Evolutionary conservation across 2,113 vertebrate species (phyloP).

Genomic region (Sebastes fasciatus): DNA sequence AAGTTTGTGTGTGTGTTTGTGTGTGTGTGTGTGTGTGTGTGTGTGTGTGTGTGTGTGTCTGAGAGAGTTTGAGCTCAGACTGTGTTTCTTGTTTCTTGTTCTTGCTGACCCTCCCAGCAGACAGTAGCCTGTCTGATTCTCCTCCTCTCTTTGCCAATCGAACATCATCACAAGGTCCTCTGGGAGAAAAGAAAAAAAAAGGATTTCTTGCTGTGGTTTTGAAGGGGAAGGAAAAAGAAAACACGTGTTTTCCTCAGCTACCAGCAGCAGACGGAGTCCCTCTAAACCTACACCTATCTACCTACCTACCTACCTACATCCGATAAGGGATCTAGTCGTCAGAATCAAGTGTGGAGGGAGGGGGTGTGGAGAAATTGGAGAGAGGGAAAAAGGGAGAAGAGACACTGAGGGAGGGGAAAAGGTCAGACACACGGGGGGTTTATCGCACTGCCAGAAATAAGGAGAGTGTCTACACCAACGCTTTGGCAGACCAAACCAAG

Average conservation of each 20-base stretch:
- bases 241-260: conserved; percentile 70
- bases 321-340: conserved; percentile 80
- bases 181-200: conserved; percentile 2
- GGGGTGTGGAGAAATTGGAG: conserved; percentile 72
- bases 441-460: conserved; percentile 74
- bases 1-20: neutral
- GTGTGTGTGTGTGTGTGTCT: neutral
- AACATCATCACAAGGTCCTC: conserved; percentile 35
- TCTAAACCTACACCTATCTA: conserved; percentile 66
- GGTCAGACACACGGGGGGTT: conserved; percentile 72
- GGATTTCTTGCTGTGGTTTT: conserved; percentile 53
- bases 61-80: neutral
- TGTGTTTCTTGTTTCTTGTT: conserved; percentile 10
- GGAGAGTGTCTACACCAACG: conserved; percentile 73
- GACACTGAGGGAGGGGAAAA: conserved; percentile 77
- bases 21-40: neutral
- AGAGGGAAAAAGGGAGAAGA: conserved; percentile 72
- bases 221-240: conserved; percentile 10
- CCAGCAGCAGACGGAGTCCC: conserved; percentile 77
- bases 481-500: conserved; percentile 67
- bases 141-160: conserved; percentile 27
- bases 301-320: conserved; percentile 75
- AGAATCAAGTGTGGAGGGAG: conserved; percentile 73
- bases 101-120: conserved; percentile 26
- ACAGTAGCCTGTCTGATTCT: conserved; percentile 32